Evolutionary conservation across 2,888 invertebrate species (phyloP), one percentile per base, ranked within the genome.

Genomic region (Caenorhabditis sp.): DNA sequence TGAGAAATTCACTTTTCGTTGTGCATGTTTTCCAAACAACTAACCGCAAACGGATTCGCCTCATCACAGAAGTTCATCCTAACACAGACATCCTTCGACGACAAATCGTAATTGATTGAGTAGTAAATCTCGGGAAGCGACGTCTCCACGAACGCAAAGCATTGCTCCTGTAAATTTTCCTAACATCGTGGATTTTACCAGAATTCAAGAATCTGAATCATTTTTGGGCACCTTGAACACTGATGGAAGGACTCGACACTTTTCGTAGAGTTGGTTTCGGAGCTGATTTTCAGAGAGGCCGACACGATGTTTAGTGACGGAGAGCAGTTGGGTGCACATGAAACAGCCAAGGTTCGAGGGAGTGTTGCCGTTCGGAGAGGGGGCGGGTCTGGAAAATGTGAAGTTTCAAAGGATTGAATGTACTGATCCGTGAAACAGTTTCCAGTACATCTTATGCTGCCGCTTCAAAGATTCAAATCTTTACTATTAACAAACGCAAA

Each of bases 51-150:
- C 19, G 85, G 85, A 59, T 86, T 89, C 6, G 70, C 76, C 51
- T 86, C 82, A 44, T 90, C 90, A 72, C 90, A 90, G 12, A 90
- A 82, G 49, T 89, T 88, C 47, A 90, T 76, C 16, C 86, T 83
- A 5, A 89, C 87, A 56, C 90, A 90, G 24, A 90, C 83, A 72
- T 89, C 89, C 51, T 87, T 88, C 16, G 88, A 80, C 14, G 89
- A 88, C 69, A 89, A 80, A 56, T 90, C 89, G 59, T 90, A 89
- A 74, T 89, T 89, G 35, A 90, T 84, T 5, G 89, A 87, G 75
- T 87, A 87, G 79, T 90, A 90, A 38, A 90, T 89, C 76, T 89
- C 89, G 41, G 89, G 90, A 16, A 90, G 86, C 54, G 88, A 89
- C n/a, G 87, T 83, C 56, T 87, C 87, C 51, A 89, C 88, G 64